Conservation (phyloP, 2,888 invertebrate species). For the Selenia dentaria region DNA sequence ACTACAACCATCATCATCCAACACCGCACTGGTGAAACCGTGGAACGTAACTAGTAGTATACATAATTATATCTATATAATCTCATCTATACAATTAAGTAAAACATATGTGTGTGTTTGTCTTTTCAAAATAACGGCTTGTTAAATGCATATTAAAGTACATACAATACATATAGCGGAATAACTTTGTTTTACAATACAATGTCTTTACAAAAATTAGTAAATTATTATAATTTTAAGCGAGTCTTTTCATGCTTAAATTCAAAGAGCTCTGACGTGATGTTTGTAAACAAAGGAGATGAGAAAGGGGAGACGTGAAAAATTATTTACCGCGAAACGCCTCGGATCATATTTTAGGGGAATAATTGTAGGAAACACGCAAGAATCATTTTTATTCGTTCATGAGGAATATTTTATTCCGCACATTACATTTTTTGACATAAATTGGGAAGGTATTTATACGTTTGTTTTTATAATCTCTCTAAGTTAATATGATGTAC, state of each 20-base stretch:
- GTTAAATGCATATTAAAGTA: no score
- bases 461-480: neutral
- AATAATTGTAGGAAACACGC: constrained; percentile 45
- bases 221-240: constrained; percentile 5
- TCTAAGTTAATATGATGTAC: no score
- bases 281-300: constrained; percentile 43
- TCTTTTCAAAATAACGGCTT: no score
- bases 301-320: constrained; percentile 39
- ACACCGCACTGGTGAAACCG: no score
- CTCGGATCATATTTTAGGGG: constrained; percentile 43
- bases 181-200: no score
- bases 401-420: constrained; percentile 18
- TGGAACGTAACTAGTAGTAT: no score
- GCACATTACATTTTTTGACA: no score
- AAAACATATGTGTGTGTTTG: no score
- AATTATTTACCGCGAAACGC: constrained; percentile 37
- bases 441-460: neutral
- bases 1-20: no score
- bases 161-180: no score
- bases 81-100: no score
- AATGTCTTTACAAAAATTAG: constrained; percentile 9
- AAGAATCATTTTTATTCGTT: constrained; percentile 36
- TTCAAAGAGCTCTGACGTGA: constrained; percentile 25
- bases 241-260: constrained; percentile 16
- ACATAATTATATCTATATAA: no score